Percentiles rank a stretch among this genome's conserved stretches.
Conservation (phyloP, 2,888 invertebrate genomes). For the Plebejus anna region DNA sequence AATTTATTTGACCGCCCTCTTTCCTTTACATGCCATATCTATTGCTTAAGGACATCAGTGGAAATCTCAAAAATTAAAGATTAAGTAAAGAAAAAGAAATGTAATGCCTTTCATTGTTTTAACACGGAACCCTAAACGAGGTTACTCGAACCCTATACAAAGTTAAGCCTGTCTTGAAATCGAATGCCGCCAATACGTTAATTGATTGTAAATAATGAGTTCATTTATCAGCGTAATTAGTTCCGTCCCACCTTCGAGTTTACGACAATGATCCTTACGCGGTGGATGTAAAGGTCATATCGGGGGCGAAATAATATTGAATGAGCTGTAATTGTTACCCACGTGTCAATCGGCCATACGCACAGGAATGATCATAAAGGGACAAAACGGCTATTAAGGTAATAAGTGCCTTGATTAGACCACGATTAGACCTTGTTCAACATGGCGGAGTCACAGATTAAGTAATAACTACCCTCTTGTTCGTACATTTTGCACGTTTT, state of each 20-base stretch:
- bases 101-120: background rate
- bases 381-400: slow-evolving; percentile 54
- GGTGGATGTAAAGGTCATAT: background rate
- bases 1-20: too few relatives aligned
- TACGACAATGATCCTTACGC: background rate
- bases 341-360: slow-evolving; percentile 51
- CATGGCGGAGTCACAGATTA: slow-evolving; percentile 7
- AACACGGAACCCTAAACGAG: background rate
- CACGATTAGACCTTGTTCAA: slow-evolving; percentile 48
- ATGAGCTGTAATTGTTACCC: slow-evolving; percentile 37
- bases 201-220: slow-evolving; percentile 21
- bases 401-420: slow-evolving; percentile 53
- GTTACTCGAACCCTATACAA: background rate
- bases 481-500: too few relatives aligned
- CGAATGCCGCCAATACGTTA: background rate
- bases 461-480: background rate
- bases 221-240: slow-evolving; percentile 25
- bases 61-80: too few relatives aligned
- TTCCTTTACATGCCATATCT: too few relatives aligned
- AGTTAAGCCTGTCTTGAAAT: background rate
- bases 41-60: too few relatives aligned
- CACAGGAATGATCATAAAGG: slow-evolving; percentile 53
- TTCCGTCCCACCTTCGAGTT: slow-evolving; percentile 31
- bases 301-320: background rate
- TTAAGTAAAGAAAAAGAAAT: too few relatives aligned